phyloP scores from a whole-genome alignment of 2,797 vertebrate genomes.

The Carapus acus region DNA sequence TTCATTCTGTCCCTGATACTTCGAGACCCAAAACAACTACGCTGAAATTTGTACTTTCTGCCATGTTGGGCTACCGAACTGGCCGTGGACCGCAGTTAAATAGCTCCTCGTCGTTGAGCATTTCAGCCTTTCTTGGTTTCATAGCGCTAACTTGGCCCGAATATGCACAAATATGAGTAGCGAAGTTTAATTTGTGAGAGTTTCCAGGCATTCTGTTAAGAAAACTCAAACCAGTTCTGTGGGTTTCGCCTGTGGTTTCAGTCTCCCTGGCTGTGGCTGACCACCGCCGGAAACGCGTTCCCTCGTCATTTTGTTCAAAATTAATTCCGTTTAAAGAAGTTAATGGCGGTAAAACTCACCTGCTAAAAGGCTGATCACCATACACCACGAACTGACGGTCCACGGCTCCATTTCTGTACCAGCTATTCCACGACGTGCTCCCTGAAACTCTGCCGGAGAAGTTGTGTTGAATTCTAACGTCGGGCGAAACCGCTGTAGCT shows the following conservation, averaged over 20 bases:
- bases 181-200: too few species aligned
- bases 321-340: slow-evolving; percentile 21
- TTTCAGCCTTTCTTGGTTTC: slow-evolving; percentile 7
- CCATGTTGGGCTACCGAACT: slow-evolving; percentile 19
- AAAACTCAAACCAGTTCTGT: too few species aligned
- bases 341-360: slow-evolving; percentile 60
- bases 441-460: slow-evolving; percentile 54
- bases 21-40: too few species aligned
- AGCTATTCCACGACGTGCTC: slow-evolving; percentile 36
- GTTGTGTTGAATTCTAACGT: slow-evolving; percentile 34
- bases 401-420: slow-evolving; percentile 55
- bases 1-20: too few species aligned
- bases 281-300: slow-evolving; percentile 6
- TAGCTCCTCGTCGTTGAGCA: not conserved
- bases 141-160: too few species aligned
- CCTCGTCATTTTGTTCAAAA: slow-evolving; percentile 11
- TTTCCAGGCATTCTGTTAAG: too few species aligned
- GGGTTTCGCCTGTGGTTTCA: not conserved
- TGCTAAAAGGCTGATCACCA: slow-evolving; percentile 47
- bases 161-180: too few species aligned
- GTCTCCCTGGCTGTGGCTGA: not conserved
- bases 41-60: not conserved
- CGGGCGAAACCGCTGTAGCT: slow-evolving; percentile 24
- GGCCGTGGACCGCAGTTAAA: slow-evolving; percentile 30
- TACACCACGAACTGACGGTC: slow-evolving; percentile 25